A percentile compares a stretch with the other conserved stretches of the same genome.
Evolutionary conservation across 2,797 vertebrate species (phyloP).

Genomic region (Antrozous pallidus): DNA sequence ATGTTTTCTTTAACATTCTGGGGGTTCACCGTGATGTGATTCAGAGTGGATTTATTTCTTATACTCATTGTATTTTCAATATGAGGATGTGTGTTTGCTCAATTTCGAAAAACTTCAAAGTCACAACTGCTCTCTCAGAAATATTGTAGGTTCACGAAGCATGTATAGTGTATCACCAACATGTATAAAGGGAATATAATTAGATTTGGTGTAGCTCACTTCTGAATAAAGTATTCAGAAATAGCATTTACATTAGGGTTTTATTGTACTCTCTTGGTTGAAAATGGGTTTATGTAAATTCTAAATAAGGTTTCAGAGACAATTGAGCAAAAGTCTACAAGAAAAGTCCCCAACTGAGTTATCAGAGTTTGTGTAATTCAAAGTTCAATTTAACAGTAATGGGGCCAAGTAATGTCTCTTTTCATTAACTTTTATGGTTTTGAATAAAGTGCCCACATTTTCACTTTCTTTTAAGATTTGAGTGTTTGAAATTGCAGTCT

Average conservation of each 20-base stretch:
- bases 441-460: neutral
- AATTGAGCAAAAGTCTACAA: neutral
- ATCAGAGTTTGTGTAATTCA: conserved; percentile 15
- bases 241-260: neutral
- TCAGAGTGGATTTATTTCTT: neutral
- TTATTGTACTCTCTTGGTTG: neutral
- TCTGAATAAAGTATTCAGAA: conserved; percentile 1
- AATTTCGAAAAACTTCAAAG: neutral
- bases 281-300: neutral
- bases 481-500: conserved; percentile 29
- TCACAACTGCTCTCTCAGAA: neutral
- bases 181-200: neutral
- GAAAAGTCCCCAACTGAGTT: neutral
- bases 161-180: neutral
- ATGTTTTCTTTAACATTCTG: neutral
- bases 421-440: neutral
- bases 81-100: neutral
- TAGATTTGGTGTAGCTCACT: neutral
- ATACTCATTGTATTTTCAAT: neutral
- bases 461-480: neutral
- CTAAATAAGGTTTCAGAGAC: neutral
- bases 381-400: conserved; percentile 14
- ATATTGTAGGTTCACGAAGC: neutral
- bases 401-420: neutral
- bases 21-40: neutral